phyloP scores from a whole-genome alignment of 1,140 invertebrate genomes.

The Penaeus vannamei region DNA sequence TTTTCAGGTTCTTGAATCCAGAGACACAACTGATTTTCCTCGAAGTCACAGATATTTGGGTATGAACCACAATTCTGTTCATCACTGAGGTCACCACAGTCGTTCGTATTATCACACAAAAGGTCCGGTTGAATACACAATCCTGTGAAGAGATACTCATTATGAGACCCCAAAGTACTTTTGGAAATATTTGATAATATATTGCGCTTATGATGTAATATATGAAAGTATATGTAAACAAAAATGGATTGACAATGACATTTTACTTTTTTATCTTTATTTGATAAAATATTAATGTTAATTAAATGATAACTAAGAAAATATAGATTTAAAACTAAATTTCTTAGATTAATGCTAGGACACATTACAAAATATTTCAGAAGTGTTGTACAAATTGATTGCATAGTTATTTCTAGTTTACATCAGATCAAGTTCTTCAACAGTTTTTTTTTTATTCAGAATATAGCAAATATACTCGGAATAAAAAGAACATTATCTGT shows the following conservation, averaged over 20 bases:
- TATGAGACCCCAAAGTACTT: background rate
- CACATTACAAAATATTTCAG: too few species aligned
- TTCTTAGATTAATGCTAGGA: too few species aligned
- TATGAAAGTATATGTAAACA: background rate
- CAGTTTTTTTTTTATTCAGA: background rate
- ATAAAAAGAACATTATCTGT: background rate
- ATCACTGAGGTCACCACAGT: constrained; percentile 51
- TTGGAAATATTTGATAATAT: background rate
- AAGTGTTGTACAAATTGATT: too few species aligned
- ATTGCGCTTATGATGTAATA: background rate
- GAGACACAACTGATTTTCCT: constrained; percentile 36
- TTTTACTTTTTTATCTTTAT: too few species aligned
- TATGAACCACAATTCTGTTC: constrained; percentile 41
- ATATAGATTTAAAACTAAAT: background rate
- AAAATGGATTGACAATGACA: background rate
- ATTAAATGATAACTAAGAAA: background rate
- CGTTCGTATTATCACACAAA: constrained; percentile 54
- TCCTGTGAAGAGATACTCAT: constrained; percentile 23
- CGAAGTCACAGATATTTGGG: constrained; percentile 35
- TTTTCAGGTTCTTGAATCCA: constrained; percentile 43
- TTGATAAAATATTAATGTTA: too few species aligned
- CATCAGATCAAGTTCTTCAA: background rate
- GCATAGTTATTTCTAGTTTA: too few species aligned
- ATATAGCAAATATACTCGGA: background rate
- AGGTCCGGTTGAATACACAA: constrained; percentile 40